Evolutionary conservation across 2,888 invertebrate species (phyloP), one percentile per base, ranked within the genome.

Genomic region (Drosophila nigricruria): DNA sequence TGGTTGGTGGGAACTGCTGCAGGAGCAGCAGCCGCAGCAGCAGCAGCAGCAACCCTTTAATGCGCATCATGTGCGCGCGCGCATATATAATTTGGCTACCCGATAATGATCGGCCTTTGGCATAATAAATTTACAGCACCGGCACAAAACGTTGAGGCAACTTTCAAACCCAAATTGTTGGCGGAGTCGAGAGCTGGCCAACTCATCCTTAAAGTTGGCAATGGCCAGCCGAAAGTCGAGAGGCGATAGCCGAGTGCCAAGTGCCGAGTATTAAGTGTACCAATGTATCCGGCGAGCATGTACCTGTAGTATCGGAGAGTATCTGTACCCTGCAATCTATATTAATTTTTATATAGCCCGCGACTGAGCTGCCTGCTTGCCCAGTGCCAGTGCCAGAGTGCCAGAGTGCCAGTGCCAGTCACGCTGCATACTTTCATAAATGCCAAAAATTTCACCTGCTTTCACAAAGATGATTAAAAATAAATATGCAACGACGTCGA

Each of bases 371-470:
- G 45, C 25, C 23, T 25, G 45, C 16, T 10, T 16, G 27, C 43
- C 58, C 49, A 70, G 38, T 64, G 72, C 67, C 14, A 5, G 16
- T 36, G 36, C 36, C 16, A 16, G 5, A 2, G 16, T 16, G 30
- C 57, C 49, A 69, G 38, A n/a, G n/a, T 63, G 75, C 54, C 65
- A 69, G 54, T 73, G 65, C 80, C 77, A 88, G 85, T 89, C 90
- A 90, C 86, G 88, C 89, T 73, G 89, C 88, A 90, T 49, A 49
- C 90, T 85, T 85, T 90, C 90, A 90, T 89, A 85, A 85, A 85
- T 90, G 90, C 84, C 90, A 86, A 90, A 77, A 87, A 91, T 91
- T 90, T 91, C 90, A 91, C 91, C 91, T 90, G 90, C 91, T 91
- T 91, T 90, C 90, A 89, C 89, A 82, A 88, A 88, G 85, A 89